These are phyloP conservation scores for Chymomyza amoena DNA, from an alignment of 2,888 invertebrate genomes.

Conservation along the genomic window DNA sequence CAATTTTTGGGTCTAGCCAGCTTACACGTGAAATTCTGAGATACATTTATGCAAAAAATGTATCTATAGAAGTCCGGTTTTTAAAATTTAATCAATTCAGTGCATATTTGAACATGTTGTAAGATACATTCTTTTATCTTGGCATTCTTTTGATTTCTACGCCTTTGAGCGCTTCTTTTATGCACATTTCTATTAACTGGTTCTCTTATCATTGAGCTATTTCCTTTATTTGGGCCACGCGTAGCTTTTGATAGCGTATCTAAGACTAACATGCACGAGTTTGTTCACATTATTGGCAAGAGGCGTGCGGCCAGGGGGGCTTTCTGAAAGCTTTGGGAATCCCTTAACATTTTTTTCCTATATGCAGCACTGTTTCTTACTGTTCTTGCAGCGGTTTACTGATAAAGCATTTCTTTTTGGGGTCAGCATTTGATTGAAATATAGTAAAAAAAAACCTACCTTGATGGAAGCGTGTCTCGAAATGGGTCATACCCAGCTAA, in stretches of 20 bases:
- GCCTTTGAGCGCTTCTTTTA: neutral
- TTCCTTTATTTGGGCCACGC: conserved; percentile 42
- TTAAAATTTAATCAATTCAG: neutral
- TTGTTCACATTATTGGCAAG: conserved; percentile 13
- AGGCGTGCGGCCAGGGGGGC: too few species aligned
- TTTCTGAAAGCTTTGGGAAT: too few species aligned
- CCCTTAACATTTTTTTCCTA: too few species aligned
- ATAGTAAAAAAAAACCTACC: neutral
- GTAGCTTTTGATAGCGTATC: conserved; percentile 54
- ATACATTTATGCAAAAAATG: neutral
- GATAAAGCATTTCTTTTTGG: conserved; percentile 48
- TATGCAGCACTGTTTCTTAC: neutral
- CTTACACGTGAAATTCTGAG: neutral
- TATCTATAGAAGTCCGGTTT: neutral
- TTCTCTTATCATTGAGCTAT: conserved; percentile 9
- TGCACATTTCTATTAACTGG: neutral
- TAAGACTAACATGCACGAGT: conserved; percentile 34
- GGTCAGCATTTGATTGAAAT: conserved; percentile 47
- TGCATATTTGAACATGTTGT: neutral
- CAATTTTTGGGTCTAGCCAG: neutral
- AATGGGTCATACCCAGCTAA: neutral
- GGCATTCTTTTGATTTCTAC: neutral
- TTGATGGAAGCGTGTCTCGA: neutral
- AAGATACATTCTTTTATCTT: neutral
- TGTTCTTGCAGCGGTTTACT: conserved; percentile 29